Evolutionary conservation across 2,797 vertebrate species (phyloP), one percentile per base, ranked within the genome.

Genomic region (Cuniculus paca): DNA sequence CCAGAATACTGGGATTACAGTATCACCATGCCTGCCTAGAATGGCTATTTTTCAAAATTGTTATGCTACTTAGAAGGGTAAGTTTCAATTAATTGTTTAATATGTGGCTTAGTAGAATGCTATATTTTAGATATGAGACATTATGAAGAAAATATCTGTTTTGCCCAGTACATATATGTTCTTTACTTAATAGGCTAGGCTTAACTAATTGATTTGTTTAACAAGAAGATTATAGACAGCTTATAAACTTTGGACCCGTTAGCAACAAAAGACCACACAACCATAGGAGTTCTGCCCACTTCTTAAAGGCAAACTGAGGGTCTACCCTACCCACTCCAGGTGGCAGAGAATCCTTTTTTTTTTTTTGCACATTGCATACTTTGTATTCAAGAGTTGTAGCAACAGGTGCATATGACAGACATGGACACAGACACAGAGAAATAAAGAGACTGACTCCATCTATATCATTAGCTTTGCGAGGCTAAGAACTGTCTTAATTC

Each of bases 151-250:
- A 84, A 79, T 72, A 72, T 52, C 60, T 48, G 84, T 75, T 96
- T 70, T 58, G 24, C 75, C 96, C 20, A 8, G 42, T 88, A 42
- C 50, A 93, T 85, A 92, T 85, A 68, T 17, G 34, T 82, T 54
- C 74, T 82, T 84, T 96, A 94, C n/a, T 80, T 87, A 95, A 80
- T 77, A 61, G 13, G 9, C 60, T 81, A 84, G 94, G 63, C 84
- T 95, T 81, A 95, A 78, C 72, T 63, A 81, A 91, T n/a, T 88
- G 77, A 94, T 85, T 91, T 83, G 79, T 68, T 95, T 94, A 89
- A 88, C 56, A 89, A 92, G 78, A 94, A 36, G 19, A 52, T 68
- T 63, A 85, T 0, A 81, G 16, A 82, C 10, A 90, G 65, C 52
- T 87, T 81, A 74, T 61, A 45, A 42, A 96, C 90, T 92, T 60